Conservation (phyloP, 2,113 vertebrate genomes). For the Lonchura striata region DNA sequence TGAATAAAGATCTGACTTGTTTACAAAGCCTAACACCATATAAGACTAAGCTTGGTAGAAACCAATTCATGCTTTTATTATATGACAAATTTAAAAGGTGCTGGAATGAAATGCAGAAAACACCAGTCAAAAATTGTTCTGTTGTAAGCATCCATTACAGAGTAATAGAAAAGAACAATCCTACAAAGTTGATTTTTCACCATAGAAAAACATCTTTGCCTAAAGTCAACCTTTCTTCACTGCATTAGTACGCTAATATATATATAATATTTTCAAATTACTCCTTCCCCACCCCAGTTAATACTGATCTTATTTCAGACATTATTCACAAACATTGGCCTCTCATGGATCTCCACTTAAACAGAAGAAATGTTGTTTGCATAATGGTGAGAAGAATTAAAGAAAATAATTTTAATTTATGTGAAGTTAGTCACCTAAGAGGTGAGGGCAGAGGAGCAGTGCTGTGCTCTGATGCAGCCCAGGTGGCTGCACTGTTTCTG, state of each 20-base stretch:
- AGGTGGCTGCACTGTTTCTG: not conserved
- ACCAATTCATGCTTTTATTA: not conserved
- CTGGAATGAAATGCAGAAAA: not conserved
- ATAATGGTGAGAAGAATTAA: not conserved
- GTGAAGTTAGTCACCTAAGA: not conserved
- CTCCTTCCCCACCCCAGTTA: not conserved
- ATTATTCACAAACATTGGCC: not conserved
- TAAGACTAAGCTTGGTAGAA: not conserved
- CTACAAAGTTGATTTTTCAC: not conserved
- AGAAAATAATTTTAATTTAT: not conserved
- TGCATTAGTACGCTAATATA: not conserved
- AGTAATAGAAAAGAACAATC: not conserved
- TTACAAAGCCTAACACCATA: not conserved
- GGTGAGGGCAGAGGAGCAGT: not conserved
- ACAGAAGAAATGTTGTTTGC: not conserved
- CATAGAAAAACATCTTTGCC: not conserved
- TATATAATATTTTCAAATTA: not conserved
- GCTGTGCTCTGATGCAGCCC: not conserved
- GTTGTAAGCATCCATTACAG: not conserved
- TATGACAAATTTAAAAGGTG: not conserved
- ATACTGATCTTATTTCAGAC: not conserved
- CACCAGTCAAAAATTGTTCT: not conserved
- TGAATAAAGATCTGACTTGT: not conserved
- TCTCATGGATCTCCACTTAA: not conserved
- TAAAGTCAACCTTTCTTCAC: not conserved